Base-by-base conservation (phyloP, 2,797 vertebrate species). In the Anableps anableps region DNA sequence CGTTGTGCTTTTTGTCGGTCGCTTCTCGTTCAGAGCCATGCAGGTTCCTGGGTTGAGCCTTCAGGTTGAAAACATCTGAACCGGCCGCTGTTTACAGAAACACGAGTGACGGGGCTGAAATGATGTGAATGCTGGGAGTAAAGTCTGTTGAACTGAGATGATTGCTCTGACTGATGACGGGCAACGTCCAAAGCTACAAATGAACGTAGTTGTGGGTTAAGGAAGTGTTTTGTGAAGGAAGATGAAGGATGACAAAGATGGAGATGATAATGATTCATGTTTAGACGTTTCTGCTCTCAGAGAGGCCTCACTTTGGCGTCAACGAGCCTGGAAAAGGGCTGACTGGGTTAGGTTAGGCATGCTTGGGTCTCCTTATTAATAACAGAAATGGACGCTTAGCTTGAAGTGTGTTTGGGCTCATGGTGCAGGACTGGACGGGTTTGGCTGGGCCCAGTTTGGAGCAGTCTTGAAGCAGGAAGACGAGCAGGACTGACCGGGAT, bases 111-210 rank as follows among this genome's bases (percentile, higher is more conserved):
- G 75, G 43, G 9, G 66, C 6, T 80, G 78, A 80, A 89, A 82
- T 91, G 88, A 87, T 36, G 53, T 70, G 71, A 64, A 62, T 90
- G 84, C 53, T 55, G 66, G 36, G 41, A 53, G 48, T 76, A 21
- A 75, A 80, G 77, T 85, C 62, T 92, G 91, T 91, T 91, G 86
- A 91, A 81, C 76, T 70, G 78, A 87, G 74, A 83, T 75, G 66
- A 73, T 77, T 21, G 62, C 6, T 55, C 16, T 83, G 60, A 81
- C 38, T 48, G 73, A 47, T 23, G 0, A 48, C 13, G 77, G 45
- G 73, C 72, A 19, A 60, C 31, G 21, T 41, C 76, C 79, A 8
- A 72, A n/a, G 72, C 26, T 60, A n/a, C 55, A 29, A 60, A 31
- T 4, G 1, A 4, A 26, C 14, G n/a, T n/a, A 60, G n/a, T 13